Evolutionary conservation across 2,113 vertebrate genomes (phyloP).

Genomic region (Scartelaos histophorus): DNA sequence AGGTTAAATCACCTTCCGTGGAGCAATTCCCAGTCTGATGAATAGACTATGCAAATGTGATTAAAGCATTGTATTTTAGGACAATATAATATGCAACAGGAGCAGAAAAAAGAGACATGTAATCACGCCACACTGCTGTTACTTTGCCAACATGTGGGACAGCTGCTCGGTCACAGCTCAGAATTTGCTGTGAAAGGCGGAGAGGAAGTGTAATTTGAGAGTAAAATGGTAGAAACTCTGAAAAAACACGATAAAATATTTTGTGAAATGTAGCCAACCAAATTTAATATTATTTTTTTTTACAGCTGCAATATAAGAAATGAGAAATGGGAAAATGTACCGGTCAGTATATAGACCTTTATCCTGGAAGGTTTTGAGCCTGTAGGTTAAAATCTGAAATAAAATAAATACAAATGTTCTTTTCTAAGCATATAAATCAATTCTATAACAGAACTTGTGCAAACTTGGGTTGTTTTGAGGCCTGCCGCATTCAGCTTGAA

Average conservation of each 20-base stretch:
- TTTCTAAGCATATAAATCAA: too few relatives aligned
- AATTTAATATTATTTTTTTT: background rate
- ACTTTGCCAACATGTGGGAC: background rate
- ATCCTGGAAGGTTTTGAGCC: too few relatives aligned
- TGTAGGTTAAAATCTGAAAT: too few relatives aligned
- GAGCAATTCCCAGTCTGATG: background rate
- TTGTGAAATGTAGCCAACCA: background rate
- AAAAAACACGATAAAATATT: background rate
- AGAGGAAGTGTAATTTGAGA: background rate
- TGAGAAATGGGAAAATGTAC: background rate
- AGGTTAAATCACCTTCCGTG: background rate
- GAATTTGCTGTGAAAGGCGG: background rate
- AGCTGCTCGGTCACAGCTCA: conserved; percentile 2
- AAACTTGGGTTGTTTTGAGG: background rate
- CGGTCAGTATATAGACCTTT: background rate
- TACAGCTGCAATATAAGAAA: background rate
- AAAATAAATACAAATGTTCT: too few relatives aligned
- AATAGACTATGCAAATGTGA: background rate
- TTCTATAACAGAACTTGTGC: too few relatives aligned
- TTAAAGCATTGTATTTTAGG: background rate
- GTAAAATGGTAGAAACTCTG: background rate
- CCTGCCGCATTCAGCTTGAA: background rate
- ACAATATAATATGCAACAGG: background rate
- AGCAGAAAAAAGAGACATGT: background rate
- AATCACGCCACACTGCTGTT: background rate